Percentiles rank a stretch among this genome's conserved stretches.
These are phyloP conservation scores for Antheraea assamensis DNA, from an alignment of 2,888 invertebrate species.

Conservation along the genomic window DNA sequence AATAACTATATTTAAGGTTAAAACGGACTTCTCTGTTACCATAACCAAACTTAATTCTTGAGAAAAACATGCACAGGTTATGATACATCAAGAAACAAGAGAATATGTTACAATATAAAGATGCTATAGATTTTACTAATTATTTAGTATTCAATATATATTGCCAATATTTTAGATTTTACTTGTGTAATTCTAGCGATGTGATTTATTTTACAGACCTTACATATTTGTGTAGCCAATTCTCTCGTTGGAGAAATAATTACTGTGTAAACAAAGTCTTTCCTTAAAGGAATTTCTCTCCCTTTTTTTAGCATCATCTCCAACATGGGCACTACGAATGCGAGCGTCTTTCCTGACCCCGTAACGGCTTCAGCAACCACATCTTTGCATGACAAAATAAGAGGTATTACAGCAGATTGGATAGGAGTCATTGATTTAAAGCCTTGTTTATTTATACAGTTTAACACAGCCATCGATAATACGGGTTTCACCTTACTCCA, in stretches of 20 bases:
- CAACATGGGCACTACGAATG: conserved; percentile 95
- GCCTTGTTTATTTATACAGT: conserved; percentile 76
- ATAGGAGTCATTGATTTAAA: conserved; percentile 83
- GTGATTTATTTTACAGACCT: conserved; percentile 59
- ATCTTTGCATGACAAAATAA: conserved; percentile 95
- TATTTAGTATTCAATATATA: too few species aligned
- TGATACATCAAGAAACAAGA: too few species aligned
- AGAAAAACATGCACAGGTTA: too few species aligned
- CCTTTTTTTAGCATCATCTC: conserved; percentile 89
- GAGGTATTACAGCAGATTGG: conserved; percentile 94
- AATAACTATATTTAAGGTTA: too few species aligned
- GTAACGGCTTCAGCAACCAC: conserved; percentile 99
- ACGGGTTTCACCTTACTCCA: conserved; percentile 69
- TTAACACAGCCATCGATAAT: conserved; percentile 75
- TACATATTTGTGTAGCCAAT: conserved; percentile 93
- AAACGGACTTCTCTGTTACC: too few species aligned
- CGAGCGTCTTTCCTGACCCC: conserved; percentile 98
- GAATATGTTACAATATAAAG: too few species aligned
- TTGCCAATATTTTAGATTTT: too few species aligned
- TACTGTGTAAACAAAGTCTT: conserved; percentile 91
- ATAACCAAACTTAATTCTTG: too few species aligned
- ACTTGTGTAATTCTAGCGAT: too few species aligned
- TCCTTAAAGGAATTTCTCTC: conserved; percentile 84
- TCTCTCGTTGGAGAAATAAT: conserved; percentile 98
- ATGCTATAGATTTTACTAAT: too few species aligned